These are phyloP conservation scores for Camelus bactrianus DNA, from an alignment of 2,113 vertebrate genomes.

Conservation along the genomic window DNA sequence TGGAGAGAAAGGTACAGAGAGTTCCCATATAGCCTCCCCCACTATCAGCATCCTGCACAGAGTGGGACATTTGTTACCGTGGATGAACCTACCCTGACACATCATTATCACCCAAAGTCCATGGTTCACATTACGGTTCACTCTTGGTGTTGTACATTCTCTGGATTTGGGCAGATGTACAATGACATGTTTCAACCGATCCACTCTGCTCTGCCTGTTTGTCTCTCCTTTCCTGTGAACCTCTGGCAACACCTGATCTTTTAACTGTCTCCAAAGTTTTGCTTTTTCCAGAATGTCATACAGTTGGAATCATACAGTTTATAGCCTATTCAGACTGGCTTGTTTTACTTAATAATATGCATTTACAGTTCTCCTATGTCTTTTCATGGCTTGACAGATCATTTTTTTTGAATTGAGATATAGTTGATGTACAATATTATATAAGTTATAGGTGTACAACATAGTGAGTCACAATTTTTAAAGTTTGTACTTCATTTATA, in stretches of 20 bases:
- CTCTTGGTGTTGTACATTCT: not conserved
- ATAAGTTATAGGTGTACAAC: not conserved
- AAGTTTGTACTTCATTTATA: not conserved
- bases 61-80: not conserved
- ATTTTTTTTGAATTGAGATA: not conserved
- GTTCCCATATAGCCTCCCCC: not conserved
- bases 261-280: not conserved
- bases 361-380: not conserved
- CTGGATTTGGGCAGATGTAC: not conserved
- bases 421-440: not conserved
- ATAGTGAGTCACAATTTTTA: not conserved
- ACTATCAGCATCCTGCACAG: not conserved
- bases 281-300: not conserved
- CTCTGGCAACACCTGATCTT: not conserved
- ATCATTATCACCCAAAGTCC: not conserved
- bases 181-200: not conserved
- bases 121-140: not conserved
- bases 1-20: not conserved
- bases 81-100: not conserved
- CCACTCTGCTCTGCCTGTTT: not conserved
- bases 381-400: not conserved
- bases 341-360: not conserved
- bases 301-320: not conserved
- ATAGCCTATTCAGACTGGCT: not conserved
- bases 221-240: not conserved